phyloP scores from a whole-genome alignment of 2,888 invertebrate species.

The Agrochola circellaris region DNA sequence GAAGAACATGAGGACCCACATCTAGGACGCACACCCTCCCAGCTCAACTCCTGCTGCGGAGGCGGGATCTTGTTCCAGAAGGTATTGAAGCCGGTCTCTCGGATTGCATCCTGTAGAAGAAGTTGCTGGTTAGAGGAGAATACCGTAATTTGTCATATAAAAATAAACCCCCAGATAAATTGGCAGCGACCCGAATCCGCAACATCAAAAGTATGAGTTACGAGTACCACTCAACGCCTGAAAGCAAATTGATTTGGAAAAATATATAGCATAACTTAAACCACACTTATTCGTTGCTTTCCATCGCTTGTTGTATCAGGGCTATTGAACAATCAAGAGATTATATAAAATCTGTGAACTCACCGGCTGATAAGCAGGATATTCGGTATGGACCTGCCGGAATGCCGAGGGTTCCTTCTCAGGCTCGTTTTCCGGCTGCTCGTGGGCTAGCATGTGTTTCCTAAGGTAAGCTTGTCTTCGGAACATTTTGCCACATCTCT shows the following conservation, averaged over 20 bases:
- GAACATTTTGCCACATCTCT: conserved; percentile 91
- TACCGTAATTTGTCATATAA: not conserved
- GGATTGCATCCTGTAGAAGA: conserved; percentile 78
- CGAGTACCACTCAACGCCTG: too few species aligned
- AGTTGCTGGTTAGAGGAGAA: not conserved
- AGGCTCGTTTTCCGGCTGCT: conserved; percentile 80
- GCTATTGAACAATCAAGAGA: too few species aligned
- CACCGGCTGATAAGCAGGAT: conserved; percentile 81
- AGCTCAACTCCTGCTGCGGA: conserved; percentile 79
- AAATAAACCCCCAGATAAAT: too few species aligned
- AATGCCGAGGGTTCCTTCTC: conserved; percentile 89
- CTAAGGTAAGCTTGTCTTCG: conserved; percentile 90
- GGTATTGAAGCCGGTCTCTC: conserved; percentile 85
- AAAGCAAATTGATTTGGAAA: too few species aligned
- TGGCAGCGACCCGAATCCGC: too few species aligned
- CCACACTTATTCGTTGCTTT: too few species aligned
- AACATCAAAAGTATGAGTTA: too few species aligned
- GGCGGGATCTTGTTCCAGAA: conserved; percentile 88
- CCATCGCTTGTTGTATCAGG: too few species aligned
- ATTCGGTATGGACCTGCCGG: conserved; percentile 85
- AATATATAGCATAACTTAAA: too few species aligned
- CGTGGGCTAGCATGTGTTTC: conserved; percentile 89
- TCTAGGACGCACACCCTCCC: conserved; percentile 81
- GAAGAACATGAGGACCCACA: conserved; percentile 86
- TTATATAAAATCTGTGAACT: conserved; percentile 47